Conservation (phyloP, 2,888 invertebrate genomes). For the Drosophila atroscutellata region DNA sequence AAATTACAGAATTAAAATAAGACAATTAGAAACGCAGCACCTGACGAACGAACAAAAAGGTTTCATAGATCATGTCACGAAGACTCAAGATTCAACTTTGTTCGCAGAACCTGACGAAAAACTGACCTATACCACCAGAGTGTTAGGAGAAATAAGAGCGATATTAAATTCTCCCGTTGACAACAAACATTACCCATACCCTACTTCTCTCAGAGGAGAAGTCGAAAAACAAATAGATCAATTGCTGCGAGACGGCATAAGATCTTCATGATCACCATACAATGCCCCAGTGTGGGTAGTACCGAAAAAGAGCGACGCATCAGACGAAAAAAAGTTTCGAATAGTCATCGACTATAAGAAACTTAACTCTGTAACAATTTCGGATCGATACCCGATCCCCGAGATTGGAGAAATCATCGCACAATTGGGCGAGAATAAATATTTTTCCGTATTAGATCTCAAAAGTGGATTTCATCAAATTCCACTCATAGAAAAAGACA, state of each 20-base stretch:
- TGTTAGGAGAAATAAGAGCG: too few species aligned
- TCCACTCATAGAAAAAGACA: too few species aligned
- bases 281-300: conserved; percentile 8
- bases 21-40: background rate
- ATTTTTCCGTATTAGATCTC: background rate
- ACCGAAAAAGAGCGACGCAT: background rate
- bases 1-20: background rate
- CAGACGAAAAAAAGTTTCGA: too few species aligned
- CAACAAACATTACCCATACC: conserved; percentile 3
- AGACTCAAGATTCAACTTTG: background rate
- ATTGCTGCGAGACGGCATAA: background rate
- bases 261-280: conserved; percentile 10
- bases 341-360: too few species aligned
- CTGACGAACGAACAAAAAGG: background rate
- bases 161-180: background rate
- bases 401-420: conserved; percentile 4
- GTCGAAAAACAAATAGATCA: background rate
- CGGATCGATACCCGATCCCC: background rate
- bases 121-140: too few species aligned
- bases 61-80: background rate
- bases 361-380: too few species aligned
- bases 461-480: background rate
- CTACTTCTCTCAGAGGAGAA: conserved; percentile 1
- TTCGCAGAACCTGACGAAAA: too few species aligned
- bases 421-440: conserved; percentile 3